These are phyloP conservation scores for Antheraea mylitta DNA, from an alignment of 1,140 invertebrate genomes.

Conservation along the genomic window DNA sequence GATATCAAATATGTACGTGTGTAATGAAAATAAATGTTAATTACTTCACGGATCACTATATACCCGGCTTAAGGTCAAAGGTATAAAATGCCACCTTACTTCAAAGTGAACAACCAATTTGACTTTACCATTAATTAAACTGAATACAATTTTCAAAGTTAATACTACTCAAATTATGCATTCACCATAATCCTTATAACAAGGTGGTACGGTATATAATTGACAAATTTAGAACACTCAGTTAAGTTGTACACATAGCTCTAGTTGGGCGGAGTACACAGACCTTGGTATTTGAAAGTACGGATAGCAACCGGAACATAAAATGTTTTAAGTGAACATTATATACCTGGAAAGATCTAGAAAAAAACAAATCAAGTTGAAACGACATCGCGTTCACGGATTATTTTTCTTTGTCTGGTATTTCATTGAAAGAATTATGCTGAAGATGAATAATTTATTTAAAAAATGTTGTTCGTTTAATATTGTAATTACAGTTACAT, in stretches of 20 bases:
- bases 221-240: not conserved
- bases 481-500: not conserved
- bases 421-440: not conserved
- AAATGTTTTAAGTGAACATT: constrained; percentile 25
- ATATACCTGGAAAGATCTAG: constrained; percentile 39
- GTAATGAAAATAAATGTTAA: not conserved
- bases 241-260: not conserved
- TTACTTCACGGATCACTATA: not conserved
- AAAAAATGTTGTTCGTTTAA: not conserved
- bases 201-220: not conserved
- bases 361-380: constrained; percentile 11
- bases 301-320: constrained; percentile 53
- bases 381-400: not conserved
- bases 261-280: constrained; percentile 34
- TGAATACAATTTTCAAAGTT: not conserved
- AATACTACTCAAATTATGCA: not conserved
- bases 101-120: not conserved
- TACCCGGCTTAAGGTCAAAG: not conserved
- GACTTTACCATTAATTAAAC: constrained; percentile 1
- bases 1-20: too few species aligned
- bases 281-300: constrained; percentile 66
- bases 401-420: not conserved
- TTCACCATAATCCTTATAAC: not conserved
- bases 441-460: constrained; percentile 1
- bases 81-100: not conserved